Base-by-base conservation (phyloP, 2,888 invertebrate genomes). In the Bellardia bayeri region DNA sequence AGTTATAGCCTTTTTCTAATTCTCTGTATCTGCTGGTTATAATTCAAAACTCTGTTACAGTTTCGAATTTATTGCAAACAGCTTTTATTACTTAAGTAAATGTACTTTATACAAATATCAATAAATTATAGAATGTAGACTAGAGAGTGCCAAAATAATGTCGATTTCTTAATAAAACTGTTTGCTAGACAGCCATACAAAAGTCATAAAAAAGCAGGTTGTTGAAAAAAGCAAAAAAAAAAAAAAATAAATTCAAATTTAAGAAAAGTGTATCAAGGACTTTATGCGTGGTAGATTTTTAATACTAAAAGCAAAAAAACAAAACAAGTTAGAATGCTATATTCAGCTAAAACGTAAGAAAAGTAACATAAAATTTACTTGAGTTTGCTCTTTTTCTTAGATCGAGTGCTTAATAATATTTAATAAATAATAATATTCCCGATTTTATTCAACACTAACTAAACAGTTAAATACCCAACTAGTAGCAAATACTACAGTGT, bases 41-140 rank as follows among this genome's bases (percentile, higher is more conserved):
- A 37, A 5, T 37, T 37, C 0, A 37, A 37, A 37, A 37, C 37
- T 64, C 71, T 85, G 71, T 64, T 71, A 81, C 75, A 76, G 13
- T 81, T 72, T 33, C 13, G 33, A 23, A 45, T 45, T 45, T 45
- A 13, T 45, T 45, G 45, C 13, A 45, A 7, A 3, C 9, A 11
- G 3, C 7, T 45, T 45, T 45, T 45, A 45, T 7, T 9, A 33
- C 33, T 45, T 45, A 45, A 51, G 3, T 51, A 14, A 3, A 3
- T 2, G 6, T 5, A n/a, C 51, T 51, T 51, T n/a, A 51, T 51
- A 5, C 14, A 51, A 51, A 51, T 51, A n/a, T 3, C 2, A 14
- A 63, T 63, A 63, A 63, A 63, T 63, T 37, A 63, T 63, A 33
- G n/a, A 37, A 14, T 37, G 11, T 37, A 63, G 37, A 37, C 37